Percentiles rank a stretch among this genome's conserved stretches.
Evolutionary conservation across 64 coral and sea anemone genomes (phyloP).

Genomic region (Pocillopora damicornis): DNA sequence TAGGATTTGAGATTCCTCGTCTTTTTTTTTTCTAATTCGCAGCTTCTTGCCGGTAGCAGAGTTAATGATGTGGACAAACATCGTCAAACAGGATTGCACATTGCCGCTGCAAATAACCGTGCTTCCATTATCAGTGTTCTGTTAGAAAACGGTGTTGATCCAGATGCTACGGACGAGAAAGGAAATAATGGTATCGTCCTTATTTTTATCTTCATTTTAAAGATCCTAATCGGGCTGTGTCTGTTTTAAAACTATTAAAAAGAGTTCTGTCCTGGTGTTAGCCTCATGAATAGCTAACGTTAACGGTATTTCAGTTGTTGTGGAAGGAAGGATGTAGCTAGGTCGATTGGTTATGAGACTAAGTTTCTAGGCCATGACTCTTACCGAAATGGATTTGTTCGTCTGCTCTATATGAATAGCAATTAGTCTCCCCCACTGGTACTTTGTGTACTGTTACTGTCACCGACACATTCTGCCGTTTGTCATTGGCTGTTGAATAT

Average conservation of each 20-base stretch:
- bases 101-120: constrained; percentile 74
- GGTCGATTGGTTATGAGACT: too few relatives aligned
- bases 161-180: constrained; percentile 78
- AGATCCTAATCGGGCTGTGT: neutral
- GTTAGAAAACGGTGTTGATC: constrained; percentile 69
- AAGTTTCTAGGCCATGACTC: too few relatives aligned
- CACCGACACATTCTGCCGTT: too few relatives aligned
- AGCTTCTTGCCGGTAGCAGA: constrained; percentile 79
- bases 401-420: too few relatives aligned
- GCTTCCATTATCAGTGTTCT: constrained; percentile 68
- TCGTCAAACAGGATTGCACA: constrained; percentile 75
- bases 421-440: too few relatives aligned
- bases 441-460: too few relatives aligned
- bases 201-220: neutral
- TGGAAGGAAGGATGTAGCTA: too few relatives aligned
- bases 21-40: neutral
- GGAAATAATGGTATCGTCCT: constrained; percentile 73
- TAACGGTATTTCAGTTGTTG: too few relatives aligned
- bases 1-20: neutral
- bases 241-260: neutral
- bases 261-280: too few relatives aligned
- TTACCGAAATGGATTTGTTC: too few relatives aligned
- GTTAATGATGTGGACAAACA: constrained; percentile 86
- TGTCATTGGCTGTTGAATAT: too few relatives aligned
- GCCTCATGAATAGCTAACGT: too few relatives aligned